These are phyloP conservation scores for Lithosia quadra DNA, from an alignment of 2,888 invertebrate species.

Conservation along the genomic window DNA sequence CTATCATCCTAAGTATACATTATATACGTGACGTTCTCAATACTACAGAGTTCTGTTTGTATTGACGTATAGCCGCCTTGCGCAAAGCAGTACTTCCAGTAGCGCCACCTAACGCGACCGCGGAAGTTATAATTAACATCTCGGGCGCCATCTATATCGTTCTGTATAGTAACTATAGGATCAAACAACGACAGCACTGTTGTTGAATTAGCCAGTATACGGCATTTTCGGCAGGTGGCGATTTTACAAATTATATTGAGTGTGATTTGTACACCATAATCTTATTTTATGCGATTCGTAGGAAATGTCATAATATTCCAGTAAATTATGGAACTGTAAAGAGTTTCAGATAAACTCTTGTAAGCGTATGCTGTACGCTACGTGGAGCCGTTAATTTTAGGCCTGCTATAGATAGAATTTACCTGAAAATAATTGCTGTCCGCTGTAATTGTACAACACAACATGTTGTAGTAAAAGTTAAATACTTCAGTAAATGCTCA, in stretches of 20 bases:
- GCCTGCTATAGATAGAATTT: no score
- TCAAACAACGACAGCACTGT: slow-evolving; percentile 6
- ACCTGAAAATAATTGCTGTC: no score
- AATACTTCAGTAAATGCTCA: no score
- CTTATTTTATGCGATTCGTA: not conserved
- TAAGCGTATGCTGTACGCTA: no score
- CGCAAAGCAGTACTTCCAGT: slow-evolving; percentile 60
- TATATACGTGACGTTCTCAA: slow-evolving; percentile 67
- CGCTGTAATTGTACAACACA: no score
- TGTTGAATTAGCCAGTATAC: slow-evolving; percentile 21
- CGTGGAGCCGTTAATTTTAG: no score
- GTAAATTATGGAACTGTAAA: not conserved
- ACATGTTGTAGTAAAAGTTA: no score
- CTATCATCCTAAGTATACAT: slow-evolving; percentile 74
- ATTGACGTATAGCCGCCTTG: slow-evolving; percentile 80
- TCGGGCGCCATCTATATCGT: slow-evolving; percentile 57
- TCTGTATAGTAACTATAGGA: not conserved
- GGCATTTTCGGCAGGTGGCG: slow-evolving; percentile 42
- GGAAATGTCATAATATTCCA: not conserved
- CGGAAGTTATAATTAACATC: slow-evolving; percentile 29
- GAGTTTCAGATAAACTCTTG: no score
- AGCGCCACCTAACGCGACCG: slow-evolving; percentile 56
- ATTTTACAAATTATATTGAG: slow-evolving; percentile 16
- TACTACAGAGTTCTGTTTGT: slow-evolving; percentile 77
- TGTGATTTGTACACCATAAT: not conserved